Conservation (phyloP, 2,797 vertebrate species). For the Nyctalus aviator region DNA sequence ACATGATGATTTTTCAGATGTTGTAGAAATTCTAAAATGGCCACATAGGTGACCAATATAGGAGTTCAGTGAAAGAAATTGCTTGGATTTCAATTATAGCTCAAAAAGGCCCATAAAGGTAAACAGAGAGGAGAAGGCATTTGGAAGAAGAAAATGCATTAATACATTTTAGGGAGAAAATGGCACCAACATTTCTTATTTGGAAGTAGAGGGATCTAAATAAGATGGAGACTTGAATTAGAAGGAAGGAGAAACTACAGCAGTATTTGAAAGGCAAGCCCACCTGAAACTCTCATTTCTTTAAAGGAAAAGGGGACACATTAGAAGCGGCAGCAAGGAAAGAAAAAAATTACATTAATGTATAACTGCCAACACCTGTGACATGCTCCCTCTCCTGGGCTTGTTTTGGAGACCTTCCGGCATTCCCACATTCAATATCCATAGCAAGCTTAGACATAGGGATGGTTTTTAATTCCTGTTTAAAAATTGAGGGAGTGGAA, state of each 20-base stretch:
- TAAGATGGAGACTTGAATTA: background rate
- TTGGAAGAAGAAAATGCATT: background rate
- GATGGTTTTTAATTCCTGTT: background rate
- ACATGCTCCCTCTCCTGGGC: background rate
- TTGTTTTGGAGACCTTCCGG: background rate
- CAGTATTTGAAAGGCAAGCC: background rate
- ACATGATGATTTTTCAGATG: background rate
- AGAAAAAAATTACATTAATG: background rate
- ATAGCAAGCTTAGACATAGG: background rate
- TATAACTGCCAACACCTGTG: background rate
- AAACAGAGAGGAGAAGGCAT: background rate
- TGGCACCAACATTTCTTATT: background rate
- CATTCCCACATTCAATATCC: background rate
- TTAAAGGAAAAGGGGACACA: background rate
- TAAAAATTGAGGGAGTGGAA: background rate
- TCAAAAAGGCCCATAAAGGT: background rate
- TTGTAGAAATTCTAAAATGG: background rate
- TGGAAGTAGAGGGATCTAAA: background rate
- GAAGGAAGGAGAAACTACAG: background rate
- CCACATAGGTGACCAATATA: background rate
- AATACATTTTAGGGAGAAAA: background rate
- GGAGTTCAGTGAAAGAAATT: background rate
- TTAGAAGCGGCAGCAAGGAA: background rate
- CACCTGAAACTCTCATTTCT: background rate
- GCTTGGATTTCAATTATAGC: background rate